Base-by-base conservation (phyloP, 2,888 invertebrate species). In the Mycogona germanica region DNA sequence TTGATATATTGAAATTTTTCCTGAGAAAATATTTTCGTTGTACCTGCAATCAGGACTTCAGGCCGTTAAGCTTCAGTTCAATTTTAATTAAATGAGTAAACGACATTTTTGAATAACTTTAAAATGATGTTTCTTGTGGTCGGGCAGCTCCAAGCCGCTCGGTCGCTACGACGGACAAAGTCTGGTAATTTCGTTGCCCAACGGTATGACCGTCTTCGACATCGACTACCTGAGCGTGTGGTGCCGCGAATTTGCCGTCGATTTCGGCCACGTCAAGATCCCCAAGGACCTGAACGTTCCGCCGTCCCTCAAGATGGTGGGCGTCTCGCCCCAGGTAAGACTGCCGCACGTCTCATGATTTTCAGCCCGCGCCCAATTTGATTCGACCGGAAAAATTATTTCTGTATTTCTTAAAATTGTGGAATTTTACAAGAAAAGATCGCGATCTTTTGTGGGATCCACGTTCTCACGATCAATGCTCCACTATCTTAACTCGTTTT, bases 141-240 rank as follows among this genome's bases (percentile, higher is more conserved):
- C n/a, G n/a, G n/a, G n/a, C 62, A 84, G 88, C 35, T 68, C 84
- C 50, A 78, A 84, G 57, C 85, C 86, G 0, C 74, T 92, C 37
- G 77, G 84, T 6, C 85, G 85, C 4, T 92, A 92, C 71, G 84
- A 87, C 65, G 91, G 91, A 3, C 87, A 89, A 68, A 89, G 91
- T 69, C 87, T 92, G 57, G 89, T 89, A 73, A 83, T 92, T 62
- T 86, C 87, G 64, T 71, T 92, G 51, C 91, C 91, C 0, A 84
- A 82, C 46, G 79, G 81, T 63, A 70, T 89, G 60, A 88, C 89
- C 0, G 87, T 88, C 1, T 84, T 88, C 71, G 88, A 89, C 69
- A 85, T 92, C 62, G 87, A 91, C 70, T 92, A 89, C 88, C 75
- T 92, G 29, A 78, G 87, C 0, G 82, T 92, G 0, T 92, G 88